Conservation (phyloP, 2,797 vertebrate genomes). For the Mormyrus proboscirostris region DNA sequence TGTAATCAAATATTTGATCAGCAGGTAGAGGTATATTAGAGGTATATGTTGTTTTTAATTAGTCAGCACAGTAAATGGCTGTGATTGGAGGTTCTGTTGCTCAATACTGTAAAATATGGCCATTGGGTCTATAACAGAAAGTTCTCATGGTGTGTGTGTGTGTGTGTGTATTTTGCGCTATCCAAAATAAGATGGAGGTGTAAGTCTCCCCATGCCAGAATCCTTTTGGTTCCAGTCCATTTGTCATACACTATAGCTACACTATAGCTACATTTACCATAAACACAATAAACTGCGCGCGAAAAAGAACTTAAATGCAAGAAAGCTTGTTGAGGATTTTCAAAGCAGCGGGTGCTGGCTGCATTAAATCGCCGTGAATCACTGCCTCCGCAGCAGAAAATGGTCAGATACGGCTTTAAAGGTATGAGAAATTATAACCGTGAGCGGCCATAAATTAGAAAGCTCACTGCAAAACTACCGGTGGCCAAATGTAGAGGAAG, state of each 20-base stretch:
- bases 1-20: not conserved
- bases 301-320: not conserved
- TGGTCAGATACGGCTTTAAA: constrained; percentile 4
- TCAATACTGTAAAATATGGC: not conserved
- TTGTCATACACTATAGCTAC: not conserved
- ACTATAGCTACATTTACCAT: not conserved
- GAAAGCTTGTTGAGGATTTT: not conserved
- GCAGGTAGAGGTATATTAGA: not conserved
- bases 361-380: not conserved
- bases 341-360: not conserved
- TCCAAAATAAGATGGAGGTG: not conserved
- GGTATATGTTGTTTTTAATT: not conserved
- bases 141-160: not conserved
- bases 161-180: not conserved
- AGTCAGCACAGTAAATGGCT: not conserved
- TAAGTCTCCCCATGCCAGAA: not conserved
- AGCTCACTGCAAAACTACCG: not conserved
- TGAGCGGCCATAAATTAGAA: not conserved
- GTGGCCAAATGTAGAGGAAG: not conserved
- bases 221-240: not conserved
- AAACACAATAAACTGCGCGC: not conserved
- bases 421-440: not conserved
- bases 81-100: not conserved
- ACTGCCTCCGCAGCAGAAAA: not conserved
- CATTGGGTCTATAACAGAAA: not conserved